Conservation (phyloP, 2,888 invertebrate genomes). For the Maniola hyperantus region DNA sequence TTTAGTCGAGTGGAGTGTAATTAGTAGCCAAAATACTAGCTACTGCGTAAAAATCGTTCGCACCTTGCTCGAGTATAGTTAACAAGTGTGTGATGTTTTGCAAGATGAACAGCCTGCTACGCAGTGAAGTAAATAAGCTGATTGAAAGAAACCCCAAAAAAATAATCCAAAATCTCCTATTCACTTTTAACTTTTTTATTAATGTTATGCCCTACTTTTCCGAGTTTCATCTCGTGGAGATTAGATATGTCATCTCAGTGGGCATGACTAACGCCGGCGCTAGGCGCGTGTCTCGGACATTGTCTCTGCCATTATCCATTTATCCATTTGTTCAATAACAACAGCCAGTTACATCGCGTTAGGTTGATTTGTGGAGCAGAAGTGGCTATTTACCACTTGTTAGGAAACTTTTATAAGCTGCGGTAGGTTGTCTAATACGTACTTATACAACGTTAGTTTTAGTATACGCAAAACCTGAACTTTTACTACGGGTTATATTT, state of each 20-base stretch:
- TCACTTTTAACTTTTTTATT: too few species aligned
- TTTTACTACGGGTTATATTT: too few species aligned
- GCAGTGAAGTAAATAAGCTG: not conserved
- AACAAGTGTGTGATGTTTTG: conserved; percentile 34
- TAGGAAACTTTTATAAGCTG: not conserved
- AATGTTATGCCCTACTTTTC: not conserved
- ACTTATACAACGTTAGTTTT: too few species aligned
- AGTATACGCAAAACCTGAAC: too few species aligned
- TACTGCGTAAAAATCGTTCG: conserved; percentile 32
- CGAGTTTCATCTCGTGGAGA: not conserved
- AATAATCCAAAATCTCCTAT: too few species aligned
- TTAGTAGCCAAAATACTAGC: not conserved
- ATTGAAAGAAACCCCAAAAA: too few species aligned
- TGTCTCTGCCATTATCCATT: conserved; percentile 41
- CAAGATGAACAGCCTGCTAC: conserved; percentile 26
- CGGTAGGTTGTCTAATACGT: not conserved
- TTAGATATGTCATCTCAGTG: not conserved
- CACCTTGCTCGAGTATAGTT: conserved; percentile 30
- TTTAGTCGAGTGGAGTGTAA: too few species aligned
- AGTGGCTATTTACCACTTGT: conserved; percentile 1
- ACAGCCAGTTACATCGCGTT: conserved; percentile 33
- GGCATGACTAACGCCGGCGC: conserved; percentile 30
- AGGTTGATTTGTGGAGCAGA: conserved; percentile 32
- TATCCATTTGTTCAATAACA: conserved; percentile 34
- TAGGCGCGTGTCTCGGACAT: conserved; percentile 38